Base-by-base conservation (phyloP, 2,888 invertebrate species). In the Tenthredo notha region DNA sequence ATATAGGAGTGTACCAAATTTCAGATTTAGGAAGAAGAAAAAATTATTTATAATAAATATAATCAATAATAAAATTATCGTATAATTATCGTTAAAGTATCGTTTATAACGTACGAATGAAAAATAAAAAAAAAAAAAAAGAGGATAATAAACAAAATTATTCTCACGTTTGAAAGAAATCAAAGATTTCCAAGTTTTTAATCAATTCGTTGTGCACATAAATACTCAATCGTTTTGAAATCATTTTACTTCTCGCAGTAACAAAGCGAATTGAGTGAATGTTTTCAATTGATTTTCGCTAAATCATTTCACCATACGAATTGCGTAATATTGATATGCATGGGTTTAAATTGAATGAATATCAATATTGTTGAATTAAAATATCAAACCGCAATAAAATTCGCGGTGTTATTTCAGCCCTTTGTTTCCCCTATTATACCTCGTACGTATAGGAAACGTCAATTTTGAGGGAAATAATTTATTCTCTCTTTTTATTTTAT, bases 321-420 rank as follows among this genome's bases (percentile, higher is more conserved):
- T 37, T 70, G 33, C 33, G 33, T 70, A 9, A 15, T 33, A 67
- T 12, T 12, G 29, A 33, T 33, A 29, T 6, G 33, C 65, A 65
- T 65, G 33, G 5, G 6, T 67, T 15, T 0, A 18, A 67, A 67
- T 33, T 25, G 33, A 33, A 33, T 33, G 67, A 67, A 67, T 67
- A 33, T 67, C 67, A 67, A 67, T 67, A 67, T 67, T 18, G 67
- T 67, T 67, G 15, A 67, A 67, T 67, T 33, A 67, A 67, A 67
- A 67, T 18, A 6, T 1, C 61, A 25, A 61, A 25, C 25, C 61
- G 25, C 12, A 7, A 12, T 25, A 61, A 61, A 61, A 61, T 61
- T 61, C 12, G 21, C 61, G 21, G 10, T 61, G 2, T 61, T 61
- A 25, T 58, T 40, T 25, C 0, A 12, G 6, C 61, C 61, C 21